Evolutionary conservation across 2,888 invertebrate genomes (phyloP).

Genomic region (Hyppa rectilinea): DNA sequence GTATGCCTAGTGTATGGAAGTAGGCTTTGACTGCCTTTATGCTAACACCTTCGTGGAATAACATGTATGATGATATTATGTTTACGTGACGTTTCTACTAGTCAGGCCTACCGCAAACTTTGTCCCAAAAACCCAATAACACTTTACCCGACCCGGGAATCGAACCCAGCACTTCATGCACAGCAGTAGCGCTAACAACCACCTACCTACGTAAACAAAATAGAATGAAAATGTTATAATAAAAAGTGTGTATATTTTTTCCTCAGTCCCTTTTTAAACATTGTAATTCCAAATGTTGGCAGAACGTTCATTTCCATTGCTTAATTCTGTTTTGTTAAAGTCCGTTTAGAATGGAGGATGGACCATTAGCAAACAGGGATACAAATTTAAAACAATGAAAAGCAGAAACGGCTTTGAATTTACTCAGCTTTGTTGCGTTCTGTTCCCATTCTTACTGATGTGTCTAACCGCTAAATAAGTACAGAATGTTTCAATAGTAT

Average conservation of each 20-base stretch:
- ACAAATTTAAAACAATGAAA: slow-evolving; percentile 23
- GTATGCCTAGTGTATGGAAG: no score
- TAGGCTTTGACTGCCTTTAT: not conserved
- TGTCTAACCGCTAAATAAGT: not conserved
- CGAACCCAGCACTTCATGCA: not conserved
- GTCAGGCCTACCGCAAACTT: no score
- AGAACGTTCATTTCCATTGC: not conserved
- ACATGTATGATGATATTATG: no score
- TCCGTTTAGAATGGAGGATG: not conserved
- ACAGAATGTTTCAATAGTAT: not conserved
- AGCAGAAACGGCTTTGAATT: not conserved
- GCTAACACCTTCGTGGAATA: no score
- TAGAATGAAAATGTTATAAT: not conserved
- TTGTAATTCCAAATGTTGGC: slow-evolving; percentile 1
- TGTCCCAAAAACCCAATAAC: not conserved
- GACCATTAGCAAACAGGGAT: slow-evolving; percentile 22
- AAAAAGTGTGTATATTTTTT: not conserved
- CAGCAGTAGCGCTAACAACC: not conserved
- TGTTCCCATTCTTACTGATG: not conserved
- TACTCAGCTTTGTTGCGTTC: not conserved
- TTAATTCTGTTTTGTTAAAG: slow-evolving; percentile 31
- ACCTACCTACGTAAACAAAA: not conserved
- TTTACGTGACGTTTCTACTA: no score
- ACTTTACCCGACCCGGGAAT: not conserved
- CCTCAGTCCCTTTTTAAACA: slow-evolving; percentile 21